Evolutionary conservation across 1,140 invertebrate species (phyloP).

Genomic region (Lepidurus apus): DNA sequence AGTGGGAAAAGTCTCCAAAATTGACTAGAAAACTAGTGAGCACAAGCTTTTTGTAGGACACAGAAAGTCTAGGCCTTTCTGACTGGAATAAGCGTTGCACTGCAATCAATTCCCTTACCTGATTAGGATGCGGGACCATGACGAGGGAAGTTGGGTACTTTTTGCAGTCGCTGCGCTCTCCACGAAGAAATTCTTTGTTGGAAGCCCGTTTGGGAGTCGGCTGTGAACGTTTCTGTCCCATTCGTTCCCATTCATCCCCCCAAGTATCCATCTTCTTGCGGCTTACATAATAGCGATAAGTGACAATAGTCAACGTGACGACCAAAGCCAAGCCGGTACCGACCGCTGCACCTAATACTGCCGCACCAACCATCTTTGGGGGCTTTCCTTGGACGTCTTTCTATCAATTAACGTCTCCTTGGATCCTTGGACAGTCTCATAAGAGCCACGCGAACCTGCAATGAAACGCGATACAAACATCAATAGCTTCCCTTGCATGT

Average conservation of each 20-base stretch:
- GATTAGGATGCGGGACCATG: background rate
- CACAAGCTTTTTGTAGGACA: too few species aligned
- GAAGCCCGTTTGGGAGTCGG: background rate
- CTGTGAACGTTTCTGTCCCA: background rate
- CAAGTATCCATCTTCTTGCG: slow-evolving; percentile 52
- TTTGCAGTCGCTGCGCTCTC: background rate
- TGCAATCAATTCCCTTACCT: background rate
- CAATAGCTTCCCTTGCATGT: background rate
- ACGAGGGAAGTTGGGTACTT: background rate
- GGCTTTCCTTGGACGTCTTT: background rate
- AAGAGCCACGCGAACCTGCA: background rate
- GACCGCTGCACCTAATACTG: slow-evolving; percentile 58
- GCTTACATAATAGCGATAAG: slow-evolving; percentile 57
- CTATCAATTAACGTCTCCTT: background rate
- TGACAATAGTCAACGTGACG: slow-evolving; percentile 58
- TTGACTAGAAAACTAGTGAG: too few species aligned
- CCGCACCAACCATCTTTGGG: slow-evolving; percentile 50
- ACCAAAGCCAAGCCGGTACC: slow-evolving; percentile 58
- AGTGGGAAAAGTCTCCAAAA: too few species aligned
- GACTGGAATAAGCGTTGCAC: too few species aligned
- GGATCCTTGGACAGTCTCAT: background rate
- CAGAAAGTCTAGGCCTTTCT: too few species aligned
- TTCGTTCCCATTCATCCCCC: slow-evolving; percentile 49
- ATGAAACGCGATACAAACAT: background rate
- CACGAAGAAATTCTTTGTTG: background rate